Percentiles rank a stretch among this genome's conserved stretches.
phyloP scores from a whole-genome alignment of 2,113 vertebrate species.

The Heteronetta atricapilla region DNA sequence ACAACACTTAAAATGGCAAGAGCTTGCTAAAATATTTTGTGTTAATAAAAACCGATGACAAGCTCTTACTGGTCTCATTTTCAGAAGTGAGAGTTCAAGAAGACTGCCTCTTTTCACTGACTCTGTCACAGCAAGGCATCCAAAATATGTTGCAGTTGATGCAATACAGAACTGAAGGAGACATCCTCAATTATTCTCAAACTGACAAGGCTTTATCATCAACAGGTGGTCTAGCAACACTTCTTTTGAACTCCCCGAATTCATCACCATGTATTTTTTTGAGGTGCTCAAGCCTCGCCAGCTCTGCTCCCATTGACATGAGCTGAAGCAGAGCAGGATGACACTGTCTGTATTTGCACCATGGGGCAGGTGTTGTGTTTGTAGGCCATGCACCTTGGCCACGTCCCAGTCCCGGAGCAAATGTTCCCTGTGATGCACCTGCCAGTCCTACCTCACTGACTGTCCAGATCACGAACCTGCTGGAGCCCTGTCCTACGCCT shows the following conservation, averaged over 20 bases:
- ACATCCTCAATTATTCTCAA: background rate
- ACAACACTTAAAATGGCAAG: constrained; percentile 33
- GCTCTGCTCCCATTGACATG: background rate
- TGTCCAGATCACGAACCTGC: background rate
- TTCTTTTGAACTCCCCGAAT: background rate
- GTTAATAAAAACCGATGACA: constrained; percentile 20
- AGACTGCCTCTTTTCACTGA: background rate
- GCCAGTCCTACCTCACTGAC: fast-evolving
- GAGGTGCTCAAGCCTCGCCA: background rate
- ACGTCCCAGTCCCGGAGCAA: background rate
- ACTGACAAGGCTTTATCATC: background rate
- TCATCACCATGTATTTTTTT: background rate
- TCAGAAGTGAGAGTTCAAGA: background rate
- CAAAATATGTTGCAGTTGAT: background rate
- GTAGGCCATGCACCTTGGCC: background rate
- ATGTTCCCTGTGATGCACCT: fast-evolving
- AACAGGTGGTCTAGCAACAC: background rate
- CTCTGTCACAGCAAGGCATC: background rate
- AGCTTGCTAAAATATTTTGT: constrained; percentile 37
- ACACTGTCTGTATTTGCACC: background rate
- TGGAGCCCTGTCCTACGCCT: background rate
- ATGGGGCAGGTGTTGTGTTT: background rate
- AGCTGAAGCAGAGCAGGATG: background rate
- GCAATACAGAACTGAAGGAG: background rate
- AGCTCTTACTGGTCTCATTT: background rate